phyloP scores from a whole-genome alignment of 2,113 vertebrate species.

The rabbit (Oryctolagus cuniculus) region mOryCun1.1 NC_091433.1:178107501-178108000 shows the following conservation, averaged over 20 bases:
- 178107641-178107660: constrained; percentile 27
- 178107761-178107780: constrained; percentile 45
- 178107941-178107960: neutral
- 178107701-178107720: neutral
- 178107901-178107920: neutral
- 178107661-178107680: constrained; percentile 28
- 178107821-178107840: neutral
- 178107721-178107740: neutral
- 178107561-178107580: constrained; percentile 24
- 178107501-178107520: constrained; percentile 24
- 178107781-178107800: neutral
- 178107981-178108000: constrained; percentile 11
- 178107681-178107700: neutral
- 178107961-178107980: neutral
- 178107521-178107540: constrained; percentile 5
- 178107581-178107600: constrained; percentile 23
- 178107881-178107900: neutral
- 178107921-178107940: neutral
- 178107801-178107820: neutral
- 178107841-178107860: constrained; percentile 17
- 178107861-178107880: neutral
- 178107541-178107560: constrained; percentile 42
- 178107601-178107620: constrained; percentile 22
- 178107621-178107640: constrained; percentile 16
- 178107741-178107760: neutral